phyloP scores from a whole-genome alignment of 2,888 invertebrate genomes.

The Tigriopus californicus region DNA sequence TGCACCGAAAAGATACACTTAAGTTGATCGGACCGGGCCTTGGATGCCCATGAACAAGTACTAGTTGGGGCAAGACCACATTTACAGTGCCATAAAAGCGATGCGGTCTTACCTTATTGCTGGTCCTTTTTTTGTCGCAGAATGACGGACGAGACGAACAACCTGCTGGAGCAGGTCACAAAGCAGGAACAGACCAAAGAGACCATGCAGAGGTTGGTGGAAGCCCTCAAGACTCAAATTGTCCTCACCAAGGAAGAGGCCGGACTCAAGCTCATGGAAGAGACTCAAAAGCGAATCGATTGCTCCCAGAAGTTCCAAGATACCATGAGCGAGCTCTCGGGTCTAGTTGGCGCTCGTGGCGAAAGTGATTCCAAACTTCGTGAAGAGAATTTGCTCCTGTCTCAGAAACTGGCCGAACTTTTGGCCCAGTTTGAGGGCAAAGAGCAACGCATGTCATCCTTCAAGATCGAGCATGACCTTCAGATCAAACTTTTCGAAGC shows the following conservation, averaged over 20 bases:
- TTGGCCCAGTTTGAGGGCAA: neutral
- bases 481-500: slow-evolving; percentile 1
- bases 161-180: neutral
- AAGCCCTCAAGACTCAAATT: slow-evolving; percentile 4
- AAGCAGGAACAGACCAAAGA: neutral
- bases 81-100: too few species aligned
- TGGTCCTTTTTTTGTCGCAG: neutral
- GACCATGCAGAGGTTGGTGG: neutral
- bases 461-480: neutral
- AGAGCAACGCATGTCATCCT: neutral
- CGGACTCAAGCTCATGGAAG: slow-evolving; percentile 2
- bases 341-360: neutral
- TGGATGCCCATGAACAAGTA: too few species aligned
- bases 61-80: too few species aligned
- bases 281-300: slow-evolving; percentile 8
- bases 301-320: neutral
- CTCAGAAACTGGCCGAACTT: neutral
- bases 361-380: neutral
- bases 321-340: slow-evolving; percentile 2
- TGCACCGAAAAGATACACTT: too few species aligned
- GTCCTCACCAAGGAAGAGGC: neutral
- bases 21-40: too few species aligned
- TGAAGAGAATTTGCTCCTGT: neutral
- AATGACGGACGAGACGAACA: neutral
- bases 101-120: too few species aligned